These are phyloP conservation scores for Paracanthobrama guichenoti DNA, from an alignment of 2,113 vertebrate species.

Conservation along the genomic window DNA sequence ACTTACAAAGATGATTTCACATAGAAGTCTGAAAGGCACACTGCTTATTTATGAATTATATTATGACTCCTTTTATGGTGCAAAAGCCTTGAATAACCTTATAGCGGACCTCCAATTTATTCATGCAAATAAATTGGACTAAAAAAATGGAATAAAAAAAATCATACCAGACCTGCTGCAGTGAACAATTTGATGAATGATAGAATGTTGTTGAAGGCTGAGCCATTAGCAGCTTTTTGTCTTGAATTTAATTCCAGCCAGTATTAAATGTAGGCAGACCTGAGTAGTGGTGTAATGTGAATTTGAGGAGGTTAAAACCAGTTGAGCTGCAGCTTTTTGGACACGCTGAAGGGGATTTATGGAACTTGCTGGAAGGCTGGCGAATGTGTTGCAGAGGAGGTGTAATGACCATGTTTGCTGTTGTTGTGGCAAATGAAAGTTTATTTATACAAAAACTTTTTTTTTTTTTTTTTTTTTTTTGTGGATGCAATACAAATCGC, in stretches of 20 bases:
- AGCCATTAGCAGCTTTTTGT: slow-evolving; percentile 7
- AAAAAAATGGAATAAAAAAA: background rate
- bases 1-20: background rate
- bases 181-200: background rate
- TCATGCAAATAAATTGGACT: background rate
- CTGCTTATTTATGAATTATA: background rate
- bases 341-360: slow-evolving; percentile 3
- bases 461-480: background rate
- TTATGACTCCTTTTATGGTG: background rate
- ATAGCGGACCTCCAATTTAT: background rate
- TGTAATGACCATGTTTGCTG: background rate
- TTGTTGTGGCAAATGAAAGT: background rate
- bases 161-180: background rate
- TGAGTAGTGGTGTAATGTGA: slow-evolving; percentile 6
- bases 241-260: background rate
- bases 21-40: background rate
- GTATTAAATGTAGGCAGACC: background rate
- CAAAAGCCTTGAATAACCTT: background rate
- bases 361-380: background rate
- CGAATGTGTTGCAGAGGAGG: background rate
- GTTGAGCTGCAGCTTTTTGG: background rate
- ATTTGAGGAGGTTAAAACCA: slow-evolving; percentile 4
- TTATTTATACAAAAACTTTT: background rate
- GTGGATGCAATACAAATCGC: background rate
- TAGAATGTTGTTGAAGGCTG: background rate